Base-by-base conservation (phyloP, 2,797 vertebrate genomes). In the Falco berigora region DNA sequence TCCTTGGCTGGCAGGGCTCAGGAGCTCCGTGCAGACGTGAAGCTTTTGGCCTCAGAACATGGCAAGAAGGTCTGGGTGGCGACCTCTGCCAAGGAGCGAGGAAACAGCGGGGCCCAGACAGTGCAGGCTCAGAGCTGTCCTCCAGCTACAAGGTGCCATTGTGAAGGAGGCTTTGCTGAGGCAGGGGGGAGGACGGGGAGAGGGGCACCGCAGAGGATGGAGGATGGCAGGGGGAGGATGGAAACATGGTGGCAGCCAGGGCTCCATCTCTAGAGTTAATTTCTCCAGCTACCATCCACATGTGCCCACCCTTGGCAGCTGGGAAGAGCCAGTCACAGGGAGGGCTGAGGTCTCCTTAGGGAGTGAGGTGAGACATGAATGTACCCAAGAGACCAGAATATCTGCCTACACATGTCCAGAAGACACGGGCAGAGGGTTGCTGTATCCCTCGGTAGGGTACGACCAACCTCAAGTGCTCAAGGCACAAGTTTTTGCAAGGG, bases 11-110 rank as follows among this genome's bases (percentile, higher is more conserved):
- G 96, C 96, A 96, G 92, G 56, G 81, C 89, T 68, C 0, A 1
- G 91, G 66, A 92, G 89, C 95, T 96, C 86, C 72, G 64, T 71
- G 92, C 94, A 92, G 94, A 68, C 92, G 1, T 0, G 58, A 42
- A 83, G 94, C 42, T 91, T 58, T 96, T 96, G 94, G 95, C 96
- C 91, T 88, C 24, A 14, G 90, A 63, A 96, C 87, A 87, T 92
- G 95, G 82, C 2, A 2, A 90, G 89, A 40, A 89, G 82, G 89
- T 84, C 75, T 91, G 79, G 91, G 95, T 95, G 94, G 84, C 9
- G 28, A 86, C 74, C 76, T 56, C 85, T 93, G 92, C 96, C 96
- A 96, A 96, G 92, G 68, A 80, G 92, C 4, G 1, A 53, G 80
- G 94, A 94, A 93, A 87, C 0, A 17, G 55, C 63, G 86, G 94